phyloP scores from a whole-genome alignment of 2,888 invertebrate species.

The Dynastes grantii region DNA sequence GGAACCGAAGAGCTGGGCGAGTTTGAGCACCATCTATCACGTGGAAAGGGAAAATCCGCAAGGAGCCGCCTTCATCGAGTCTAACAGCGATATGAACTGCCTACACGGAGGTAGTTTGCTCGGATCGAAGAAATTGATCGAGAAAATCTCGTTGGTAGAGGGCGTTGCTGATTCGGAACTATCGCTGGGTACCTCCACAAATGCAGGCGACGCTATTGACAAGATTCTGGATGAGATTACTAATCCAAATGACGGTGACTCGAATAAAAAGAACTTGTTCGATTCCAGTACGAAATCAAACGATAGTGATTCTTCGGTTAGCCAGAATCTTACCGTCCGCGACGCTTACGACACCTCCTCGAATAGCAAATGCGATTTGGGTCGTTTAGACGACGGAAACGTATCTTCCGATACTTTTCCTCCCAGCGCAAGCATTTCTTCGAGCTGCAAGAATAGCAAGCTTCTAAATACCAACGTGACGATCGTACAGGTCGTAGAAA shows the following conservation, averaged over 20 bases:
- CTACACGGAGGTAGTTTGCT: background rate
- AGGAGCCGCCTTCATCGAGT: slow-evolving; percentile 17
- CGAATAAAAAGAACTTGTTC: no score
- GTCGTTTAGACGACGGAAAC: background rate
- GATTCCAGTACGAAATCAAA: background rate
- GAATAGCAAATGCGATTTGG: background rate
- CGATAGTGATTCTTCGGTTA: no score
- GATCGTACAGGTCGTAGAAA: slow-evolving; percentile 3
- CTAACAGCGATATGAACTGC: slow-evolving; percentile 31
- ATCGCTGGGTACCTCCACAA: background rate
- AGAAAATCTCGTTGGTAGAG: slow-evolving; percentile 31
- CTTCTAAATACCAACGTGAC: slow-evolving; percentile 9
- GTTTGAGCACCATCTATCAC: slow-evolving; percentile 32
- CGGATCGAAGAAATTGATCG: background rate
- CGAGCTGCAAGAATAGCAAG: background rate
- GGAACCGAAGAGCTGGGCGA: slow-evolving; percentile 4
- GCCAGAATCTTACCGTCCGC: no score
- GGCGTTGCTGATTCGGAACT: slow-evolving; percentile 17
- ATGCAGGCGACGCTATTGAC: no score
- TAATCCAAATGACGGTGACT: no score
- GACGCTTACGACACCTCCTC: background rate
- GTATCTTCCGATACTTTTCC: background rate
- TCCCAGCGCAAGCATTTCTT: background rate
- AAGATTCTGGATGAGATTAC: no score
- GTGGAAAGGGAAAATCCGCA: slow-evolving; percentile 16